Percentiles rank a stretch among this genome's conserved stretches.
Conservation (phyloP, 2,113 vertebrate species). For the Solea solea region DNA sequence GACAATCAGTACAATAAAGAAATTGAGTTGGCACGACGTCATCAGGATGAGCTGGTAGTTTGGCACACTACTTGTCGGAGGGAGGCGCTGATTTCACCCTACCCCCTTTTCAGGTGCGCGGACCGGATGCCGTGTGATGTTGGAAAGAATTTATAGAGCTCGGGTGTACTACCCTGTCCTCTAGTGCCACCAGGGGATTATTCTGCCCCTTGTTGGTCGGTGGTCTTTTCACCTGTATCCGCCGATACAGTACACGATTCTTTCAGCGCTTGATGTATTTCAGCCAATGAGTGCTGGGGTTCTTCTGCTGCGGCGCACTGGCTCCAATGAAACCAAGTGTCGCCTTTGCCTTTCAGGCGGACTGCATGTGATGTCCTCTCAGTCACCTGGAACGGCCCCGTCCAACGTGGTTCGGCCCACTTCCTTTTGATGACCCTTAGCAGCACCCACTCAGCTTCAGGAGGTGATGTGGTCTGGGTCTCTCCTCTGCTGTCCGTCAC, state of each 20-base stretch:
- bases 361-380: neutral
- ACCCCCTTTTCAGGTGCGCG: too few species aligned
- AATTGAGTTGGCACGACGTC: too few species aligned
- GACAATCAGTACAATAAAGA: too few species aligned
- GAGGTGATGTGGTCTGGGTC: neutral
- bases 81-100: too few species aligned
- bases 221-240: too few species aligned
- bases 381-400: neutral
- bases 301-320: neutral
- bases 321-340: neutral
- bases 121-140: too few species aligned
- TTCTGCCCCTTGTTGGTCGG: neutral
- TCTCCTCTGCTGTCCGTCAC: neutral
- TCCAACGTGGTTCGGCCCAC: neutral
- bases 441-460: neutral
- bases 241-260: too few species aligned
- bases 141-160: too few species aligned
- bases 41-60: too few species aligned
- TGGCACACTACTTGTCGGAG: too few species aligned
- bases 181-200: neutral
- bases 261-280: too few species aligned
- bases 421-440: neutral
- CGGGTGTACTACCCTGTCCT: neutral
- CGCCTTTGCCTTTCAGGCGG: neutral
- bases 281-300: too few species aligned